Conservation (phyloP, 2,797 vertebrate genomes). For the Rhynchonycteris naso region DNA sequence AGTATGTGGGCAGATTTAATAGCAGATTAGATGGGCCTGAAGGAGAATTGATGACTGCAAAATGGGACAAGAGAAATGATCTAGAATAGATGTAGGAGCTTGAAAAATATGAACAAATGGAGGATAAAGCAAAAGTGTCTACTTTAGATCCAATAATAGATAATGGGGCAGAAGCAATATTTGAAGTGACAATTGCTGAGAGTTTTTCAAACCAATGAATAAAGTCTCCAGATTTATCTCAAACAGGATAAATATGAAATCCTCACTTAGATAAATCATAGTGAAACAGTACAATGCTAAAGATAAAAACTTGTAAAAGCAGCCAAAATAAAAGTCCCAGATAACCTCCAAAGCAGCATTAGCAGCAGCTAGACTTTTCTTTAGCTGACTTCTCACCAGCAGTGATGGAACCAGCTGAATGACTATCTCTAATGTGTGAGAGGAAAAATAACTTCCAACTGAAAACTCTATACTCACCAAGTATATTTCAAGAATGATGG, state of each 20-base stretch:
- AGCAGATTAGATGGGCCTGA: not conserved
- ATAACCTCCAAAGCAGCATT: not conserved
- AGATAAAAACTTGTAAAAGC: not conserved
- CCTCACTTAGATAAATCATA: not conserved
- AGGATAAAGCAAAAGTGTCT: not conserved
- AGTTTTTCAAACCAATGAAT: not conserved
- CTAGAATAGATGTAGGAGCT: not conserved
- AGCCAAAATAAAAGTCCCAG: not conserved
- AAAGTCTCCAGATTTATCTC: not conserved
- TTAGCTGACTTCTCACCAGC: not conserved
- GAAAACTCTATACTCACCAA: not conserved
- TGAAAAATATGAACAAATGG: not conserved
- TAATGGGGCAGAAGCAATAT: not conserved
- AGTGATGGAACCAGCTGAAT: not conserved
- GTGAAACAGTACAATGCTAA: not conserved
- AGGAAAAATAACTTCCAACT: not conserved
- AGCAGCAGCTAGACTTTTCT: not conserved
- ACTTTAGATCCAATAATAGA: not conserved
- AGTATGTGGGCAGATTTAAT: not conserved
- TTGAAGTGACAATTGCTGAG: not conserved
- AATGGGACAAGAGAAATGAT: not conserved
- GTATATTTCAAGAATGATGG: not conserved
- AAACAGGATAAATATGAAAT: not conserved
- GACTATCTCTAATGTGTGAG: not conserved
- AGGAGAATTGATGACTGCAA: not conserved